phyloP scores from a whole-genome alignment of 1,140 invertebrate species.

The Pogonus chalceus region DNA sequence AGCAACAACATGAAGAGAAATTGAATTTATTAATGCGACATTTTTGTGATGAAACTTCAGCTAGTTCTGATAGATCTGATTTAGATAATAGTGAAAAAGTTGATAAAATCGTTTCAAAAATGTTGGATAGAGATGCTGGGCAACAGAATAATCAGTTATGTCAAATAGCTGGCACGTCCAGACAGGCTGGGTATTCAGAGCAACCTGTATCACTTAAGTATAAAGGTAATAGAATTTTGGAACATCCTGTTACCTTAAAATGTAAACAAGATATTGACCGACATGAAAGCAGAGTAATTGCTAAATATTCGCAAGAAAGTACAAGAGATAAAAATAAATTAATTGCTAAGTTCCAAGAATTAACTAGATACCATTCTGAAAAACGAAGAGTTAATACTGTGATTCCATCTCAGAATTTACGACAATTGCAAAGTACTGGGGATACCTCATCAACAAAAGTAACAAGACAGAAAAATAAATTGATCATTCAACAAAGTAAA shows the following conservation, averaged over 20 bases:
- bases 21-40: conserved; percentile 47
- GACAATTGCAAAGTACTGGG: conserved; percentile 46
- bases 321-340: conserved; percentile 27
- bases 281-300: conserved; percentile 2
- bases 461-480: conserved; percentile 63
- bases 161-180: background rate
- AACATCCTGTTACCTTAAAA: background rate
- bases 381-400: conserved; percentile 24
- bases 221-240: background rate
- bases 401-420: conserved; percentile 47
- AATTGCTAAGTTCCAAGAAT: conserved; percentile 28
- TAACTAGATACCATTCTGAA: conserved; percentile 20
- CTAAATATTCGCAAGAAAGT: conserved; percentile 13
- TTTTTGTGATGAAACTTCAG: conserved; percentile 44
- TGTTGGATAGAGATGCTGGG: background rate
- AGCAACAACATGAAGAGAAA: conserved; percentile 51
- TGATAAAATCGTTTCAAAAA: conserved; percentile 15
- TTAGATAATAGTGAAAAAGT: conserved; percentile 1
- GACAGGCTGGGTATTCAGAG: background rate
- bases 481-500: conserved; percentile 56
- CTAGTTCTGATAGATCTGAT: conserved; percentile 27
- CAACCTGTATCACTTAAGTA: background rate
- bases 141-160: conserved; percentile 3
- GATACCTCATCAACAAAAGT: conserved; percentile 55
- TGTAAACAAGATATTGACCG: conserved; percentile 13